These are phyloP conservation scores for Amphipoea lucens DNA, from an alignment of 2,888 invertebrate species.

Conservation along the genomic window DNA sequence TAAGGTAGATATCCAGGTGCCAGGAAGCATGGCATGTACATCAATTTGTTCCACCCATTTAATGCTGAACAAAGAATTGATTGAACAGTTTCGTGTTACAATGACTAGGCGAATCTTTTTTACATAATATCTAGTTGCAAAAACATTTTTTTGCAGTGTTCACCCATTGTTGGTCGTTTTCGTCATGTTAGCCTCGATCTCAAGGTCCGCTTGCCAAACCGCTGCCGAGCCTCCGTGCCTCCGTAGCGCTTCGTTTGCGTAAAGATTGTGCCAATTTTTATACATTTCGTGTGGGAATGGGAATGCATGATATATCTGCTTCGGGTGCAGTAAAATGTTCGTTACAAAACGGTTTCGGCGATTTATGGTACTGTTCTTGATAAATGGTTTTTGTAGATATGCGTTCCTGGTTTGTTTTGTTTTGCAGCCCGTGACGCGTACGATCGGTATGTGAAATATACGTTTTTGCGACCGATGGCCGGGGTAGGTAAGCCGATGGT, in stretches of 20 bases:
- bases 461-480: slow-evolving; percentile 31
- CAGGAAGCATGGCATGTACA: slow-evolving; percentile 40
- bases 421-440: slow-evolving; percentile 35
- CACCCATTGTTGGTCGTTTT: slow-evolving; percentile 69
- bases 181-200: slow-evolving; percentile 69
- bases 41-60: slow-evolving; percentile 51
- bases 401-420: slow-evolving; percentile 55
- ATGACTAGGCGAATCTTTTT: slow-evolving; percentile 62
- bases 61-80: slow-evolving; percentile 48
- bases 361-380: slow-evolving; percentile 60
- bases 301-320: slow-evolving; percentile 46
- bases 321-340: slow-evolving; percentile 48
- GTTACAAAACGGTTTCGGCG: slow-evolving; percentile 56
- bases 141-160: slow-evolving; percentile 61
- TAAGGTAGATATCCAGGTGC: slow-evolving; percentile 9
- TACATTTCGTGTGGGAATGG: slow-evolving; percentile 49
- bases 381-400: slow-evolving; percentile 61
- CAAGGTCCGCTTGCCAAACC: slow-evolving; percentile 70
- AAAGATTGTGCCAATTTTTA: slow-evolving; percentile 62
- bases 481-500: background rate
- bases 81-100: slow-evolving; percentile 39
- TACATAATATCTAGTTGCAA: slow-evolving; percentile 59
- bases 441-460: slow-evolving; percentile 50
- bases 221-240: slow-evolving; percentile 55
- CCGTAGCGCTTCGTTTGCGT: slow-evolving; percentile 58